Base-by-base conservation (phyloP, 2,113 vertebrate species). In the Oryzias woworae region DNA sequence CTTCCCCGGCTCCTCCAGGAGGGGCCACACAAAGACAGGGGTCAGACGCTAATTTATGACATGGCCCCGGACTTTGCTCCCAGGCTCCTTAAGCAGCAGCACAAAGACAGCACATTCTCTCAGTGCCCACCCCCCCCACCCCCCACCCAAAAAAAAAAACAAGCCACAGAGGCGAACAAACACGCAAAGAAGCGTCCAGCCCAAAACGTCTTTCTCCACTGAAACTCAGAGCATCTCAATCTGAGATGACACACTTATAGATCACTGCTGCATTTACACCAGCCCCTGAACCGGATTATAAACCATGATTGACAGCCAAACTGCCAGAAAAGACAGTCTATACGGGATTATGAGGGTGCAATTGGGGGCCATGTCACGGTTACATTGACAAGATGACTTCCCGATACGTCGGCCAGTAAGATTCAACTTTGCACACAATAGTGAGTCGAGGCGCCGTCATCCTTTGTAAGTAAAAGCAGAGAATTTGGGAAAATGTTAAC, bases 41-140 rank as follows among this genome's bases (percentile, higher is more conserved):
- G 87, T 92, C 89, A 93, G 81, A 86, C 78, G 50, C 85, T 86
- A 89, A 93, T 93, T 91, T 92, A 92, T 91, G 90, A 92, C 90
- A 82, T 58, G 66, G 64, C 54, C 83, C 68, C 69, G 69, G 58
- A 73, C 76, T 86, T 81, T 90, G 92, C 90, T 91, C 84, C 88
- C 89, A 91, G 86, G 88, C 83, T 86, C 79, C 80, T 82, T 87
- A 77, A 75, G 82, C 57, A 57, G 46, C 36, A 20, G 58, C 76
- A 87, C 78, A 87, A 87, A 85, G 75, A 69, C 49, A 47, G 48
- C 62, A 54, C 69, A 82, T 82, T 85, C 58, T 73, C 51, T 58
- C 36, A 2, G 41, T 52, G 59, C 55, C 58, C 28, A 4, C 14
- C 41, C n/a, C 58, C 22, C 60, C 42, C 68, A 54, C 59, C 15